These are phyloP conservation scores for Epizoanthus ramosus DNA, from an alignment of 92 coral and sea anemone genomes.

Conservation along the genomic window DNA sequence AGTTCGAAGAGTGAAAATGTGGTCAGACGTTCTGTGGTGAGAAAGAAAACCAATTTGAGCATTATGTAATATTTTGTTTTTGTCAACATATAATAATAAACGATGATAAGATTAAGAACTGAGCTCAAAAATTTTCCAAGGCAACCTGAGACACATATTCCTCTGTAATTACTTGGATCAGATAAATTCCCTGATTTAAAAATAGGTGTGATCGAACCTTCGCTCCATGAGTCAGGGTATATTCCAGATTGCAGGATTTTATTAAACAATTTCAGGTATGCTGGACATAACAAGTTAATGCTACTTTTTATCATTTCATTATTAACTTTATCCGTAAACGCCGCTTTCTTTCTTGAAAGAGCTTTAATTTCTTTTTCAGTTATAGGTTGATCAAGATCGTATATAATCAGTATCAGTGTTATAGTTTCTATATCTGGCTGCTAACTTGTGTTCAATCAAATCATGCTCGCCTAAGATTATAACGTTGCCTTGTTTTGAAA, in stretches of 20 bases:
- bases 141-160: slow-evolving; percentile 53
- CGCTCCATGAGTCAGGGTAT: slow-evolving; percentile 47
- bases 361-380: no score
- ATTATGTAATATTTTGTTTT: no score
- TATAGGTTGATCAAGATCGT: no score
- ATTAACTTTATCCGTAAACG: slow-evolving; percentile 42
- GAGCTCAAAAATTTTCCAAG: slow-evolving; percentile 45
- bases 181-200: slow-evolving; percentile 40
- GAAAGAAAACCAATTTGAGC: slow-evolving; percentile 54
- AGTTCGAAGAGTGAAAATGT: no score
- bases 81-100: slow-evolving; percentile 10
- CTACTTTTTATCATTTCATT: no score
- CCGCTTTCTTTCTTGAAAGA: no score
- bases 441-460: no score
- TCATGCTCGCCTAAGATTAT: no score
- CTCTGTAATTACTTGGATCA: slow-evolving; percentile 48
- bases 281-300: slow-evolving; percentile 23
- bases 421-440: no score
- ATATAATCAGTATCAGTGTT: no score
- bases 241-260: slow-evolving; percentile 40
- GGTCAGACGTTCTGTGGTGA: no score
- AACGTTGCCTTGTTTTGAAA: no score
- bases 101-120: slow-evolving; percentile 42
- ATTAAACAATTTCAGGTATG: slow-evolving; percentile 37
- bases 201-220: slow-evolving; percentile 49